Base-by-base conservation (phyloP, 2,113 vertebrate genomes). In the Archocentrus centrarchus region DNA sequence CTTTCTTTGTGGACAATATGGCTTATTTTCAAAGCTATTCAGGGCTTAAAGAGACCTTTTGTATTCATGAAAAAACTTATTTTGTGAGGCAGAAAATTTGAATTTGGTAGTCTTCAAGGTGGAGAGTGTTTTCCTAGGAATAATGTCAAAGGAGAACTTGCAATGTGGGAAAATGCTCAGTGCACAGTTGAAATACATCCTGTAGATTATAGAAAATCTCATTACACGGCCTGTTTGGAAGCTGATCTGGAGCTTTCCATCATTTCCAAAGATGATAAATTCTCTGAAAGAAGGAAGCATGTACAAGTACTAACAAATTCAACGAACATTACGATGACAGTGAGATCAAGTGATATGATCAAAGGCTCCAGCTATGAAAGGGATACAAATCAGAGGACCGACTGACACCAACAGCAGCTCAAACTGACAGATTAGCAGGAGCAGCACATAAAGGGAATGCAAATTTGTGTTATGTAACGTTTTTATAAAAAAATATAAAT, bases 1-100 rank as follows among this genome's bases (percentile, higher is more conserved):
- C 91, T 94, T 94, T 91, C 87, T 94, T 91, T 32, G 3, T 35
- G 79, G 79, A 88, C 82, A 85, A 57, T 50, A 81, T 17, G 61
- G 22, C 87, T 90, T 84, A 87, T 88, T 75, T 60, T 77, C 30
- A 58, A 47, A 86, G 58, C 22, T 88, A 84, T 92, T 92, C 70
- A 17, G 59, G 60, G 59, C 50, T 89, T 87, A 35, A 91, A 92
- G 80, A 83, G 76, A 75, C 47, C 83, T 90, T 94, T 90, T 93
- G 87, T 91, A 47, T 82, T 78, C 32, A 84, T 70, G 55, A 73
- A 88, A 59, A 89, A 90, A 84, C 35, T 86, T 79, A 82, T 89
- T 88, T 83, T 92, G 88, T 79, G 35, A 35, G 50, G 76, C 83
- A 53, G 80, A 89, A 93, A 44, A 59, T 81, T 75, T 62, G 3